Base-by-base conservation (phyloP, 1,140 invertebrate species). In the Hyles vespertilio region DNA sequence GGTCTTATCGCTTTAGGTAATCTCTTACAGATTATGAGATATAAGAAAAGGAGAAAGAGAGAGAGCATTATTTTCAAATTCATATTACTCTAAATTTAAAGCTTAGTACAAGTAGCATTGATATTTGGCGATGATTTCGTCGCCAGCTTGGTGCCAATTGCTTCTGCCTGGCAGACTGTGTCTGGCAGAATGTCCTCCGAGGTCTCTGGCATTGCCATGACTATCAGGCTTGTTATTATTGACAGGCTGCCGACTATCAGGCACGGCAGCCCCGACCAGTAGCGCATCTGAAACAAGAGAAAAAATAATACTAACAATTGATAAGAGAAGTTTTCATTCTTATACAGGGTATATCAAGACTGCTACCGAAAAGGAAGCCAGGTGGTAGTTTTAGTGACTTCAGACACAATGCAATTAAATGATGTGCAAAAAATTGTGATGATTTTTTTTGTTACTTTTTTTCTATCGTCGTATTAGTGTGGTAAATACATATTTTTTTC, bases 261-360 rank as follows among this genome's bases (percentile, higher is more conserved):
- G 4, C 56, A 63, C n/a, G 61, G 61, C 2, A 63, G 48, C 51
- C 56, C 56, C 7, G 47, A 11, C 61, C 61, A 63, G 34, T 63
- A 59, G 2, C 36, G 11, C 5, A 56, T 54, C 61, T 63, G 48
- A 1, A 63, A 53, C 8, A 8, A 11, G 58, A 49, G 58, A 12
- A 12, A 4, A 33, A 12, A 7, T 50, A 11, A 43, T 36, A 6
- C 36, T 48, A 6, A 58, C 12, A 53, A 22, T 5, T 11, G 32
- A 10, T 40, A 53, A 40, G 33, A n/a, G 7, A 40, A n/a, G 22
- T 22, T 22, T 22, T 22, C 2, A 22, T 22, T 2, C 22, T 22
- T 22, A 22, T 22, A 22, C 22, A n/a, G n/a, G n/a, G n/a, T n/a
- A n/a, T n/a, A n/a, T n/a, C n/a, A n/a, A n/a, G n/a, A n/a, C n/a